A percentile compares a stretch with the other conserved stretches of the same genome.
These are phyloP conservation scores for Stegophylla sp. DNA, from an alignment of 2,888 invertebrate genomes.

Conservation along the genomic window DNA sequence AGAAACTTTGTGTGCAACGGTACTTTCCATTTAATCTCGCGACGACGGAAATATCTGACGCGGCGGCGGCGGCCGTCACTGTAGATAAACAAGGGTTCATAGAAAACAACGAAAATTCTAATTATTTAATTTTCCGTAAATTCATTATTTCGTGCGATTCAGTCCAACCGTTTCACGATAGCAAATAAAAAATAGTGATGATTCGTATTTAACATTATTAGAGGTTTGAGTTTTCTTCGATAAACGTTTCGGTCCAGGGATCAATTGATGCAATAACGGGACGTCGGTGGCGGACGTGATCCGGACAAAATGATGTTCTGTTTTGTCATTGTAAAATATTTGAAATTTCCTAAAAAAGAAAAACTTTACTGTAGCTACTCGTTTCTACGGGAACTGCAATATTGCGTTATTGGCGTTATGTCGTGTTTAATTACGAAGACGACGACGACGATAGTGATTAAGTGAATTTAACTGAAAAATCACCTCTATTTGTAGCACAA, in stretches of 20 bases:
- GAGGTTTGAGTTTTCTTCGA: background rate
- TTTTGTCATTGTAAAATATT: background rate
- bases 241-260: background rate
- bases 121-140: conserved; percentile 8
- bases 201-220: background rate
- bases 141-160: background rate
- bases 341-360: background rate
- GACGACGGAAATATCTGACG: background rate
- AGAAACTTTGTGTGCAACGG: conserved; percentile 43
- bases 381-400: background rate
- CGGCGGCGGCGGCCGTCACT: background rate
- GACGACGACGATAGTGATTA: background rate
- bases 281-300: conserved; percentile 17
- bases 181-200: background rate
- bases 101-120: background rate
- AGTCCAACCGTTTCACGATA: background rate
- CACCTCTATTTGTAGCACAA: too few species aligned
- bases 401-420: background rate
- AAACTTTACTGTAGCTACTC: background rate
- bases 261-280: too few species aligned
- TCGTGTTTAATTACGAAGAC: background rate
- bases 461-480: too few species aligned
- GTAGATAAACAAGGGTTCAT: too few species aligned
- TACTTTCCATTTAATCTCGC: conserved; percentile 52
- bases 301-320: background rate